A percentile compares a stretch with the other conserved stretches of the same genome.
phyloP scores from a whole-genome alignment of 2,888 invertebrate genomes.

The Baronia brevicornis region DNA sequence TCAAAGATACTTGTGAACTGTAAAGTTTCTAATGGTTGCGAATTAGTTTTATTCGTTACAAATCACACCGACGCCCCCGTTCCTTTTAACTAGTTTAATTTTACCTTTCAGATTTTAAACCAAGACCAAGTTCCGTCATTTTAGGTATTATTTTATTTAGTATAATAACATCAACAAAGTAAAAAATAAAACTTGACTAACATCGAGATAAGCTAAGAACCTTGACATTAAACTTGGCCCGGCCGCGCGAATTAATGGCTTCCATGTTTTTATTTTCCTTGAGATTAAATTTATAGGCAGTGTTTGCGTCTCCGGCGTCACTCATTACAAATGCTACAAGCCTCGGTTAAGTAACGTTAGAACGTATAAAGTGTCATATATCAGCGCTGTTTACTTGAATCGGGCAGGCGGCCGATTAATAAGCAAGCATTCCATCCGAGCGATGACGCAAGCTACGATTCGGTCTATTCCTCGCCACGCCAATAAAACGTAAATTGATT shows the following conservation, averaged over 20 bases:
- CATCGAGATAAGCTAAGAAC: slow-evolving; percentile 71
- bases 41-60: too few relatives aligned
- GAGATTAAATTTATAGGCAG: slow-evolving; percentile 73
- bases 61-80: slow-evolving; percentile 13
- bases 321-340: slow-evolving; percentile 65
- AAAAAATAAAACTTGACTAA: slow-evolving; percentile 67
- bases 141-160: slow-evolving; percentile 52
- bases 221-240: slow-evolving; percentile 76
- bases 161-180: slow-evolving; percentile 56
- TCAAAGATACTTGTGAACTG: slow-evolving; percentile 7
- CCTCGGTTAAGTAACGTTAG: slow-evolving; percentile 60
- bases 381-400: slow-evolving; percentile 56
- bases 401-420: slow-evolving; percentile 45
- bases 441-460: slow-evolving; percentile 42
- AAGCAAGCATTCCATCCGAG: slow-evolving; percentile 37
- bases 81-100: slow-evolving; percentile 13
- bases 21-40: too few relatives aligned
- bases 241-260: slow-evolving; percentile 74
- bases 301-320: slow-evolving; percentile 60
- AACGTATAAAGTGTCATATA: slow-evolving; percentile 68
- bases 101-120: slow-evolving; percentile 13
- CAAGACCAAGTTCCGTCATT: slow-evolving; percentile 34
- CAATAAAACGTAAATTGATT: slow-evolving; percentile 16
- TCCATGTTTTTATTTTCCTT: slow-evolving; percentile 76
- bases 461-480: slow-evolving; percentile 21